These are phyloP conservation scores for Muntiacus reevesi DNA, from an alignment of 2,113 vertebrate species.

Conservation along the genomic window DNA sequence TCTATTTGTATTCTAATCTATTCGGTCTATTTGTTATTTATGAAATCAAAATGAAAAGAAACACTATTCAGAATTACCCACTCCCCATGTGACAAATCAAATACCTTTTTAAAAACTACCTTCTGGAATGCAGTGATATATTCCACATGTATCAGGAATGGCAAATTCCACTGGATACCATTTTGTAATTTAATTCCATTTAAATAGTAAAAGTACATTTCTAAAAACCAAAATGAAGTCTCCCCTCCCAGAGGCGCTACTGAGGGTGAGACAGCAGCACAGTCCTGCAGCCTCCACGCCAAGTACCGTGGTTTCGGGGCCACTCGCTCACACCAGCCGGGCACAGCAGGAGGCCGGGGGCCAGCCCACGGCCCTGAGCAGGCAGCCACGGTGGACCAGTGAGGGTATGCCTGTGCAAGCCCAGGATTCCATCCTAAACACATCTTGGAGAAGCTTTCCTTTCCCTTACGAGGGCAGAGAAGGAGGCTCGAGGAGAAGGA, in stretches of 20 bases:
- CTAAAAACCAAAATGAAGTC: neutral
- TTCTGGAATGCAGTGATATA: neutral
- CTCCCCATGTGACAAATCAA: neutral
- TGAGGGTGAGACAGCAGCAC: rapidly evolving
- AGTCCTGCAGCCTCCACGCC: rapidly evolving
- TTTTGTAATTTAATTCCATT: neutral
- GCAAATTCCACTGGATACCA: neutral
- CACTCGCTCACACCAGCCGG: too few species aligned
- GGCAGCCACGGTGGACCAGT: rapidly evolving
- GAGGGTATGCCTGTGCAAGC: rapidly evolving
- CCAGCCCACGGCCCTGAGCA: neutral
- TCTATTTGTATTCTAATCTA: neutral
- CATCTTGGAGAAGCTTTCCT: neutral
- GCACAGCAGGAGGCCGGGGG: rapidly evolving
- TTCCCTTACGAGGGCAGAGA: too few species aligned
- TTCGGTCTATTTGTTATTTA: neutral
- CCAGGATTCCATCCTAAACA: rapidly evolving
- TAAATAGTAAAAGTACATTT: neutral
- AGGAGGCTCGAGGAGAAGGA: neutral
- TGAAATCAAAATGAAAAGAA: neutral
- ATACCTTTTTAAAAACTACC: neutral
- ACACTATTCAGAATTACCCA: neutral
- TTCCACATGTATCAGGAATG: neutral
- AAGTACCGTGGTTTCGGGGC: rapidly evolving
- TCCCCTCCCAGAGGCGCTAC: neutral